Evolutionary conservation across 2,797 vertebrate species (phyloP).

Genomic region (Avahi laniger): DNA sequence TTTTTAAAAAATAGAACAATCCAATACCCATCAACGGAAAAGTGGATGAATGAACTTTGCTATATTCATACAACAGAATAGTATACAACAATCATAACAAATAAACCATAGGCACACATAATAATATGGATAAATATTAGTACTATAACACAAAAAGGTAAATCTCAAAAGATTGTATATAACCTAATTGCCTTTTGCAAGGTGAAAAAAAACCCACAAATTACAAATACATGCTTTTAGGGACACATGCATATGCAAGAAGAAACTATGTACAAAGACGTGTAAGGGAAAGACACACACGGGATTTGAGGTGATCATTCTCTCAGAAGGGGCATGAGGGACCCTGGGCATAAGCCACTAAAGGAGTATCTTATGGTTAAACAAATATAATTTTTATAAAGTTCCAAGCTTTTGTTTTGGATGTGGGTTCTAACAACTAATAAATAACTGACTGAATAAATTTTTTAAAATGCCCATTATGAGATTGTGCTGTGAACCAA

Average conservation of each 20-base stretch:
- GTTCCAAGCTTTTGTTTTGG: not conserved
- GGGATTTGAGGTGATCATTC: not conserved
- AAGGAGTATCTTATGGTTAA: not conserved
- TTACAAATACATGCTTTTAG: not conserved
- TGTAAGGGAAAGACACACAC: not conserved
- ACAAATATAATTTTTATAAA: not conserved
- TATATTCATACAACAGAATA: not conserved
- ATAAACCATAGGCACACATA: not conserved
- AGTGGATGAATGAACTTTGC: not conserved
- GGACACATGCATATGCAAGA: not conserved
- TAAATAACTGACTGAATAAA: not conserved
- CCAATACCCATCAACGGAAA: not conserved
- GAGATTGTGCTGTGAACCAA: not conserved
- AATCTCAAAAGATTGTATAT: not conserved
- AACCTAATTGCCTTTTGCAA: not conserved
- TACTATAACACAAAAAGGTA: not conserved
- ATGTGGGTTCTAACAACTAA: not conserved
- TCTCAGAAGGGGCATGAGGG: not conserved
- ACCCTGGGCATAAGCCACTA: not conserved
- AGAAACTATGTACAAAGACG: not conserved
- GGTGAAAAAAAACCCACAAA: not conserved
- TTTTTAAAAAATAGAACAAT: not conserved
- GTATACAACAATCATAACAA: not conserved
- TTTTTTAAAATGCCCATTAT: not conserved
- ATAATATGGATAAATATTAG: not conserved